These are phyloP conservation scores for Neoitamus cyanurus DNA, from an alignment of 2,888 invertebrate genomes.

Conservation along the genomic window DNA sequence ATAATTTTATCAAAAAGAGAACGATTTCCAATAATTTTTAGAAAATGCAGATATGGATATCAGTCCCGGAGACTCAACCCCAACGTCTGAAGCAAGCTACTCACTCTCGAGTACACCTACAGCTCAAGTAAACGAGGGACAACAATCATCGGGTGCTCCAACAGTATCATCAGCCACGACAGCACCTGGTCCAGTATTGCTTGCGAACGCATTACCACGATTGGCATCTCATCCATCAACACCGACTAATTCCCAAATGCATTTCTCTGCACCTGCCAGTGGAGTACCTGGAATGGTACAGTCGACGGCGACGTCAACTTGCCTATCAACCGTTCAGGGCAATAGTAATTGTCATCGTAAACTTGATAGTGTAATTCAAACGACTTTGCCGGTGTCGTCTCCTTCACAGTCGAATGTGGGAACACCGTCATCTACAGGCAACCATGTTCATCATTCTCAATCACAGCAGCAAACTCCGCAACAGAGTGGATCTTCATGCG, in stretches of 20 bases:
- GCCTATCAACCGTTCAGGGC: slow-evolving; percentile 40
- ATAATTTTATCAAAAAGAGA: neutral
- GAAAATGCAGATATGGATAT: slow-evolving; percentile 92
- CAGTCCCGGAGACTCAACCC: slow-evolving; percentile 90
- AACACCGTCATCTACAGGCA: slow-evolving; percentile 16
- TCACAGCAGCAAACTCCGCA: slow-evolving; percentile 50
- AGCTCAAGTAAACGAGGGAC: slow-evolving; percentile 56
- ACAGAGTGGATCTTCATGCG: slow-evolving; percentile 55
- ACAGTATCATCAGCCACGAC: slow-evolving; percentile 54
- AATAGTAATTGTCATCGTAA: slow-evolving; percentile 51
- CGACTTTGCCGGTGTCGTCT: slow-evolving; percentile 51
- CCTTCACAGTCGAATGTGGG: slow-evolving; percentile 48
- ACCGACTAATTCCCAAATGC: slow-evolving; percentile 57
- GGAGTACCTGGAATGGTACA: slow-evolving; percentile 29
- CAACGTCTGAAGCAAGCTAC: slow-evolving; percentile 84
- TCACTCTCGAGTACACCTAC: slow-evolving; percentile 65
- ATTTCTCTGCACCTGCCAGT: slow-evolving; percentile 57
- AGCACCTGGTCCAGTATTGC: slow-evolving; percentile 65
- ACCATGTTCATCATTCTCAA: slow-evolving; percentile 49
- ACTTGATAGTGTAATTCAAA: slow-evolving; percentile 50
- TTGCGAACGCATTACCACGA: slow-evolving; percentile 71
- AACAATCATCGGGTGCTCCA: slow-evolving; percentile 55
- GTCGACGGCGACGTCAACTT: slow-evolving; percentile 48
- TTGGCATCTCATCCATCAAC: slow-evolving; percentile 65
- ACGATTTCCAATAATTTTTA: slow-evolving; percentile 56